These are phyloP conservation scores for Ptychadena robeensis DNA, from an alignment of 2,797 vertebrate genomes.

Conservation along the genomic window DNA sequence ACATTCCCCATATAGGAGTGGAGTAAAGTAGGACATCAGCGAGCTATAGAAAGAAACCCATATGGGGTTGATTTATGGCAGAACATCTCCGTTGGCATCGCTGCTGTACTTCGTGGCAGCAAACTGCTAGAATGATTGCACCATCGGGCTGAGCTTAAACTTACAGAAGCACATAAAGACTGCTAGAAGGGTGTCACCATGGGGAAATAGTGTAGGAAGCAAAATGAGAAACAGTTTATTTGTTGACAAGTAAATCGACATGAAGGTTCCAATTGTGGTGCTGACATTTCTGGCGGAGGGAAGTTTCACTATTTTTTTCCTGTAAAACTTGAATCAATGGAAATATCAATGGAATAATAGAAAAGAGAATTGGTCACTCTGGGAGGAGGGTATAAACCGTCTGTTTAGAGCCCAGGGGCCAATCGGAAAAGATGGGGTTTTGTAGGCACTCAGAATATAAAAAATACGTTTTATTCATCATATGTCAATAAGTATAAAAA, in stretches of 20 bases:
- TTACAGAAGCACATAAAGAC: conserved; percentile 37
- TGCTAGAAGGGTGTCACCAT: conserved; percentile 25
- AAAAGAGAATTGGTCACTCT: no score
- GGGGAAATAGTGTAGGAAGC: conserved; percentile 38
- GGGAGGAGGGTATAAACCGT: no score
- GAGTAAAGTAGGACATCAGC: conserved; percentile 26
- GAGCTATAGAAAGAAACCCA: conserved; percentile 38
- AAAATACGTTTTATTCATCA: no score
- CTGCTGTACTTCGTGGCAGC: conserved; percentile 15
- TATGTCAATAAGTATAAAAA: no score
- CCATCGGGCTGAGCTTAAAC: conserved; percentile 32
- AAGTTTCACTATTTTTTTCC: neutral
- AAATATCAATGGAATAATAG: no score
- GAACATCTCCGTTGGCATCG: conserved; percentile 25
- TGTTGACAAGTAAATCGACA: conserved; percentile 35
- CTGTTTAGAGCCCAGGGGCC: no score
- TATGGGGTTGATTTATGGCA: conserved; percentile 55
- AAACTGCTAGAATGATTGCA: conserved; percentile 48
- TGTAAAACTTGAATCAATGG: neutral
- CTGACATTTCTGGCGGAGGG: neutral
- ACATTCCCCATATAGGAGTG: conserved; percentile 35
- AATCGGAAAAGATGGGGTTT: no score
- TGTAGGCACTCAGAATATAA: no score
- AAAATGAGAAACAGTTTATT: conserved; percentile 29
- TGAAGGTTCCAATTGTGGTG: conserved; percentile 4